A percentile compares a stretch with the other conserved stretches of the same genome.
Conservation (phyloP, 2,888 invertebrate species). For the Plagodis dolabraria region DNA sequence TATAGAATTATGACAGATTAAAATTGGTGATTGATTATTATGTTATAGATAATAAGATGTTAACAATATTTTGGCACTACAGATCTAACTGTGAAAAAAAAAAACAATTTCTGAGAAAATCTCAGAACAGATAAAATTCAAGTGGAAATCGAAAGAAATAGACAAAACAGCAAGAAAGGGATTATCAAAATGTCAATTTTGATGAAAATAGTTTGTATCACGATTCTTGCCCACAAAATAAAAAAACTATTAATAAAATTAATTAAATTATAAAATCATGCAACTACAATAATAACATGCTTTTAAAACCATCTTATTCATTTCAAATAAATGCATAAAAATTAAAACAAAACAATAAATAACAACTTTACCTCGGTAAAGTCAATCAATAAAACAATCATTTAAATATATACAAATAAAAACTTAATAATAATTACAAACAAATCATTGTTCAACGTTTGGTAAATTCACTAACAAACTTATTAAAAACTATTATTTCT, state of each 20-base stretch:
- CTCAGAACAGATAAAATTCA: background rate
- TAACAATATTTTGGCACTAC: constrained; percentile 58
- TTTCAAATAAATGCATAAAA: constrained; percentile 12
- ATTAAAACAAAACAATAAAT: constrained; percentile 6
- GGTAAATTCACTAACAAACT: constrained; percentile 13
- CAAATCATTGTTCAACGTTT: constrained; percentile 18
- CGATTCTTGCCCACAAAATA: constrained; percentile 19
- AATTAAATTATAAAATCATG: constrained; percentile 6
- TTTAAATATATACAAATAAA: constrained; percentile 9
- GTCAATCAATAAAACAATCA: constrained; percentile 17
- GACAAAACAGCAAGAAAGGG: constrained; percentile 53
- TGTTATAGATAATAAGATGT: constrained; percentile 25
- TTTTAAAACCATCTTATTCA: constrained; percentile 5
- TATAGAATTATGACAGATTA: no score
- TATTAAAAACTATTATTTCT: background rate
- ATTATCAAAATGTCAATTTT: constrained; percentile 63
- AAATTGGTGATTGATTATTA: background rate
- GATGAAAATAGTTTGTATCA: constrained; percentile 30
- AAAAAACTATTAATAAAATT: background rate
- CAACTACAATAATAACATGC: constrained; percentile 19
- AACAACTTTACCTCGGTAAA: constrained; percentile 22
- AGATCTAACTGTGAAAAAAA: constrained; percentile 4
- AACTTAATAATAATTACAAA: constrained; percentile 18
- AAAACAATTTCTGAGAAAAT: constrained; percentile 3
- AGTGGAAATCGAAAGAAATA: background rate